Base-by-base conservation (phyloP, 2,797 vertebrate species). In the Alectoris magna region DNA sequence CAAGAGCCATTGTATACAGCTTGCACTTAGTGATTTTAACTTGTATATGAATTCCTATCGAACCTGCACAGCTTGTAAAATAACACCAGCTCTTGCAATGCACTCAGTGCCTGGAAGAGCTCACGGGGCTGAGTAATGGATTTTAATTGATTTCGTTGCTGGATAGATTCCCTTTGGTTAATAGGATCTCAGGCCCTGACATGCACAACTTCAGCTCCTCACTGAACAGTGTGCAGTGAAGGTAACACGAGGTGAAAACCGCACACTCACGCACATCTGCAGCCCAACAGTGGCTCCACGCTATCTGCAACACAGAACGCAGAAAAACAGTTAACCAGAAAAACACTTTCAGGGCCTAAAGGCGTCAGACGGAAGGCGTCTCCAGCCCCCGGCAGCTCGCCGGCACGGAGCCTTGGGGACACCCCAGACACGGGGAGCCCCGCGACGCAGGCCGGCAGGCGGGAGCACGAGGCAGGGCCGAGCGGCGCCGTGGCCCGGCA, bases 71-170 rank as follows among this genome's bases (percentile, higher is more conserved):
- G 18, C 80, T 84, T 82, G 90, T 95, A 91, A 95, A 95, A 82
- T 82, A 91, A 90, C 63, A 56, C 74, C 14, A 81, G 36, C 77
- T 90, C 46, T 79, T 39, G 59, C 39, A 62, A 36, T 46, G 31
- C 34, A 38, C 68, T 85, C 75, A 46, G 62, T 85, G 76, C 59
- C 64, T 78, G 90, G n/a, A 72, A 83, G 64, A 75, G 64, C 59
- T 86, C 2, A 0, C 3, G 8, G 44, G 38, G 83, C 38, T 11
- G 4, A 75, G 70, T 91, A 93, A 92, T 96, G 89, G 91, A 34
- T 78, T 90, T 93, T 81, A 67, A 96, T 92, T 72, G 83, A 94
- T 93, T 76, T 78, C 9, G 60, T 88, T 72, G 78, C 87, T 94
- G 95, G 95, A 59, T 48, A 26, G 43, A 31, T 72, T 88, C 92